Evolutionary conservation across 2,797 vertebrate genomes (phyloP).

Genomic region (Arnoldichthys spilopterus): DNA sequence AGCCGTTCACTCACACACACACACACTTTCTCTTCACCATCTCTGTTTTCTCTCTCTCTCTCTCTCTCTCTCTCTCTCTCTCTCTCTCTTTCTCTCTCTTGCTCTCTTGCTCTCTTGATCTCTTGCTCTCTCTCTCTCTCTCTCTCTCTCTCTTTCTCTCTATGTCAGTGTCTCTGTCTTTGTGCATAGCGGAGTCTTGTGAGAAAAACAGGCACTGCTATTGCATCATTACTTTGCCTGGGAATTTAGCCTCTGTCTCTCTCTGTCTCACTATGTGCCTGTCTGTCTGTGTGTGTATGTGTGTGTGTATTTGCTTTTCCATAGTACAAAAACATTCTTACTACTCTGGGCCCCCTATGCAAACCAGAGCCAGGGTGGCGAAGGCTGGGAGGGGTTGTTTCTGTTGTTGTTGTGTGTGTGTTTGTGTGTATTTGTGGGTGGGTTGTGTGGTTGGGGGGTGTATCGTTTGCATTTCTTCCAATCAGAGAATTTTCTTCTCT

Average conservation of each 20-base stretch:
- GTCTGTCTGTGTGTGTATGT: background rate
- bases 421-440: too few relatives aligned
- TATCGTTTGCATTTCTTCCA: too few relatives aligned
- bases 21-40: too few relatives aligned
- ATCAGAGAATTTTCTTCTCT: too few relatives aligned
- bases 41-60: background rate
- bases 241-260: conserved; percentile 1
- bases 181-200: background rate
- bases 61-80: background rate
- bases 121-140: background rate
- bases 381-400: too few relatives aligned
- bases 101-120: too few relatives aligned
- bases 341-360: too few relatives aligned
- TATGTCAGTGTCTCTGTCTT: background rate
- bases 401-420: too few relatives aligned
- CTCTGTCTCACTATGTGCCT: background rate
- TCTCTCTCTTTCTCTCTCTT: too few relatives aligned
- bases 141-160: background rate
- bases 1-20: too few relatives aligned
- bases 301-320: background rate
- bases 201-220: background rate
- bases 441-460: too few relatives aligned
- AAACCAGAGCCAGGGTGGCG: too few relatives aligned
- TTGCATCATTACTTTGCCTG: conserved; percentile 2
- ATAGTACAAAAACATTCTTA: background rate